Evolutionary conservation across 2,888 invertebrate genomes (phyloP).

Genomic region (Dermolepida albohirtum): DNA sequence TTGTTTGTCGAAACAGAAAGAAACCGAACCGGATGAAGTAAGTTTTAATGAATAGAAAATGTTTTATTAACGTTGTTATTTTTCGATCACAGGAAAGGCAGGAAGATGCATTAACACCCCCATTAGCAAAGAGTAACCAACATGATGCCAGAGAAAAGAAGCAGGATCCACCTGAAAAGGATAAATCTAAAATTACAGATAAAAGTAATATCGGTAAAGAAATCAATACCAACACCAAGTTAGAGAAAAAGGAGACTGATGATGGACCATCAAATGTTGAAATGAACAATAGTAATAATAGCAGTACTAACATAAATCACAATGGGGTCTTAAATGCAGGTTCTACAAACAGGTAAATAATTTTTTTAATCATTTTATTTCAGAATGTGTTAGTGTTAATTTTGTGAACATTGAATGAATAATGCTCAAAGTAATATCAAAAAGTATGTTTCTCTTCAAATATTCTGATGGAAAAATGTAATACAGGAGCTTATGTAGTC

Average conservation of each 20-base stretch:
- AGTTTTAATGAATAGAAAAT: background rate
- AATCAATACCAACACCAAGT: slow-evolving; percentile 1
- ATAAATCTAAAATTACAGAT: slow-evolving; percentile 1
- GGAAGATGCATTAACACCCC: background rate
- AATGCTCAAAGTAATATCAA: no score
- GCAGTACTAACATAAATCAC: slow-evolving; percentile 39
- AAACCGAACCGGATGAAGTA: slow-evolving; percentile 34
- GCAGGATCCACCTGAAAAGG: slow-evolving; percentile 38
- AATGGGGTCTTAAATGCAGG: slow-evolving; percentile 48
- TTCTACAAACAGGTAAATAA: slow-evolving; percentile 50
- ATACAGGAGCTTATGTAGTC: no score
- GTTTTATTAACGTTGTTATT: slow-evolving; percentile 1
- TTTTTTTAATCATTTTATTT: background rate
- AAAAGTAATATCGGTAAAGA: slow-evolving; percentile 9
- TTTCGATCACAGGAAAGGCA: slow-evolving; percentile 7
- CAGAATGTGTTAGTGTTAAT: no score
- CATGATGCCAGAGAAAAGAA: slow-evolving; percentile 31
- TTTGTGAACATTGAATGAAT: no score
- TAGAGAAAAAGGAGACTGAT: slow-evolving; percentile 7
- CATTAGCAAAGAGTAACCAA: slow-evolving; percentile 1
- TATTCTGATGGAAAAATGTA: no score
- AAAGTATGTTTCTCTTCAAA: no score
- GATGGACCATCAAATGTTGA: slow-evolving; percentile 30
- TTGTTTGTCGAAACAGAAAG: slow-evolving; percentile 56
- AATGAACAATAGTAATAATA: slow-evolving; percentile 28